phyloP scores from a whole-genome alignment of 2,888 invertebrate genomes.

The Trachelus iudaicus region DNA sequence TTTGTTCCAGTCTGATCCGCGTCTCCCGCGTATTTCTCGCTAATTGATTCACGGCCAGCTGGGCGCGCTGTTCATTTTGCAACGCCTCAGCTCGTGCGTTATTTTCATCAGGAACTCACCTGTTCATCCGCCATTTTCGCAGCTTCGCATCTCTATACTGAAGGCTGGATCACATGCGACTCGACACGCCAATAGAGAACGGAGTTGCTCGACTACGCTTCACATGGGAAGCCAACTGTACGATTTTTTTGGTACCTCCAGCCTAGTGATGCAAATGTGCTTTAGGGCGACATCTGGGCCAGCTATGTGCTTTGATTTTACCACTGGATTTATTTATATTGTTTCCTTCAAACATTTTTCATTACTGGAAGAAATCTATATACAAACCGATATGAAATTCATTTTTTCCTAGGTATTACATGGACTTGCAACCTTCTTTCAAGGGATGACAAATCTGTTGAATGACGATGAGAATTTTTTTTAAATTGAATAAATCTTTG shows the following conservation, averaged over 20 bases:
- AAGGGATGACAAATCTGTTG: neutral
- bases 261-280: neutral
- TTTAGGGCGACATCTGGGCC: neutral
- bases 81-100: slow-evolving; percentile 39
- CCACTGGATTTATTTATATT: neutral
- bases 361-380: neutral
- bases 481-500: slow-evolving; percentile 1
- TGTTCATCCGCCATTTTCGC: slow-evolving; percentile 83
- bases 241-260: neutral
- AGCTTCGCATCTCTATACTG: slow-evolving; percentile 63
- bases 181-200: slow-evolving; percentile 15
- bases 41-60: neutral
- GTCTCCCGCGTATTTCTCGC: neutral
- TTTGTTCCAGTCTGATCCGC: neutral
- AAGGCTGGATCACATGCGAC: slow-evolving; percentile 32
- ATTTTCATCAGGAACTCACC: slow-evolving; percentile 71
- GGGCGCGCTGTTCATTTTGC: slow-evolving; percentile 2
- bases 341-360: neutral
- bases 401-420: neutral
- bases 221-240: neutral
- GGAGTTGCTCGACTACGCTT: neutral
- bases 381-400: neutral
- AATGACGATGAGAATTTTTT: slow-evolving; percentile 25
- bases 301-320: neutral
- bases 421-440: neutral